Percentiles rank a stretch among this genome's conserved stretches.
Conservation (phyloP, 2,888 invertebrate genomes). For the Limenitis camilla region DNA sequence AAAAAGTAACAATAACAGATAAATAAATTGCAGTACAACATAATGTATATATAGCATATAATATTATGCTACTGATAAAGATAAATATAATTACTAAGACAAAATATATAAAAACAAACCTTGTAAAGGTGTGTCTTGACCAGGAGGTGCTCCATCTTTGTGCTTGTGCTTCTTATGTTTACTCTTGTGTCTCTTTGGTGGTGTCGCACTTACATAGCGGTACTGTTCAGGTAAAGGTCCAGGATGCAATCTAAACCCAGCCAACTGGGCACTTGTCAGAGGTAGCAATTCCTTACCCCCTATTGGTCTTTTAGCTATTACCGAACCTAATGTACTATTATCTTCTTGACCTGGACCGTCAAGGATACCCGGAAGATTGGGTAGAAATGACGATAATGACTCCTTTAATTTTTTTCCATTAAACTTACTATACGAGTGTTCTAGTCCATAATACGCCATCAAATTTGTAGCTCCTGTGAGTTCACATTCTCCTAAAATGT, state of each 20-base stretch:
- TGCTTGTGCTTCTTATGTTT: constrained; percentile 97
- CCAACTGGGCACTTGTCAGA: constrained; percentile 88
- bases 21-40: too few species aligned
- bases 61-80: neutral
- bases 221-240: constrained; percentile 98
- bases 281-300: constrained; percentile 89
- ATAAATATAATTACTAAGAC: neutral
- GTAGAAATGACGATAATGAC: constrained; percentile 94
- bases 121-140: constrained; percentile 83
- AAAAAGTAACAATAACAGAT: too few species aligned
- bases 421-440: constrained; percentile 98
- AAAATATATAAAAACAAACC: constrained; percentile 39
- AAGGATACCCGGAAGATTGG: constrained; percentile 94
- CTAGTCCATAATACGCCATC: constrained; percentile 96
- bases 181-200: constrained; percentile 94
- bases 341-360: constrained; percentile 92
- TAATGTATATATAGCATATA: too few species aligned
- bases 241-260: constrained; percentile 95
- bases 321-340: constrained; percentile 91
- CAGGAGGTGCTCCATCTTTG: constrained; percentile 87
- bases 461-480: constrained; percentile 97
- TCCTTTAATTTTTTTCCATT: constrained; percentile 97
- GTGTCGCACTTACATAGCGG: constrained; percentile 91
- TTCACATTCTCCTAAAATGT: constrained; percentile 85
- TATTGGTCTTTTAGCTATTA: constrained; percentile 96